Evolutionary conservation across 2,888 invertebrate genomes (phyloP), one percentile per base, ranked within the genome.

Genomic region (Onchidella celtica): DNA sequence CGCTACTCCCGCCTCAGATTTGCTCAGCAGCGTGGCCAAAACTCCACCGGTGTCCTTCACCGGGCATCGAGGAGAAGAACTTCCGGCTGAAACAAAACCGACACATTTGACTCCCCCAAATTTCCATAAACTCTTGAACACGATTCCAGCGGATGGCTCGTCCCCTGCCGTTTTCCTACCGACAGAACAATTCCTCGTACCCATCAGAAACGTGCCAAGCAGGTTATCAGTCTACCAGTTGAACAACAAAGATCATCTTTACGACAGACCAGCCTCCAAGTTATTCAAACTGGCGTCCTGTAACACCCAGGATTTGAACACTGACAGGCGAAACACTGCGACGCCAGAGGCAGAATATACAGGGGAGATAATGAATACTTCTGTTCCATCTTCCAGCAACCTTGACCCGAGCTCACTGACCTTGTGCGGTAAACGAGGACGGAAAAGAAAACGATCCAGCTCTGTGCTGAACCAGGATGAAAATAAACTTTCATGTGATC

Each of bases 11-110:
- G 77, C 77, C 3, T 68, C 69, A 14, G 68, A 78, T 55, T 59
- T 78, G 57, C 77, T 78, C 6, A 68, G 77, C 55, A 68, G 65
- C 9, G 77, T 78, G 1, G 77, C 77, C 21, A 68, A 78, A 24
- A 27, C 59, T 14, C 77, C 77, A 11, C 24, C 59, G 29, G 38
- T 24, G 9, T 57, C 32, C 3, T 36, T 38, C 2, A 55, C 70
- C 14, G 70, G 55, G 27, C 47, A 27, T 14, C 47, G 47, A 27
- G n/a, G 27, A 6, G 47, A 47, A 27, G 6, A 29, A 4, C 27
- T 14, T 47, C 2, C 55, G 29, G 24, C 24, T 9, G 24, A 40
- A 27, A n/a, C 38, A 1, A 34, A 66, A n/a, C 6, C 66, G 66
- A 24, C 11, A 1, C 34, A 6, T 9, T 3, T 38, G 24, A 34